Conservation (phyloP, 1,140 invertebrate genomes). For the Thaumatotibia leucotreta region DNA sequence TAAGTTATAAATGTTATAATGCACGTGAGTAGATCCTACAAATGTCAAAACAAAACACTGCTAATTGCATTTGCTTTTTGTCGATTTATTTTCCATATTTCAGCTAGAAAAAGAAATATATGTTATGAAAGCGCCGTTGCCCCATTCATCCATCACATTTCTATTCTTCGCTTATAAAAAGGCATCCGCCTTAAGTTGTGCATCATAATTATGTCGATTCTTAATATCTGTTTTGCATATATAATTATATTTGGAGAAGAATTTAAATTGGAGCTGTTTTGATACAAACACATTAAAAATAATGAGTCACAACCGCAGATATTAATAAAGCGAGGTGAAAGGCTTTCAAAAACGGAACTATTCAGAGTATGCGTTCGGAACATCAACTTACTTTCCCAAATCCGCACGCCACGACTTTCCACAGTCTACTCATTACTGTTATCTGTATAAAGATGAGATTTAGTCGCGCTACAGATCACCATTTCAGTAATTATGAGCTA, state of each 20-base stretch:
- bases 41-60: too few species aligned
- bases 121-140: too few species aligned
- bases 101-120: too few species aligned
- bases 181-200: not conserved
- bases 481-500: slow-evolving; percentile 37
- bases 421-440: slow-evolving; percentile 25
- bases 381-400: slow-evolving; percentile 41
- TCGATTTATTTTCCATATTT: too few species aligned
- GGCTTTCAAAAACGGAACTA: slow-evolving; percentile 28
- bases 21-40: too few species aligned
- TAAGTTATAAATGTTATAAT: too few species aligned
- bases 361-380: slow-evolving; percentile 33
- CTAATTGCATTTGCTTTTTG: too few species aligned
- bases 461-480: slow-evolving; percentile 24
- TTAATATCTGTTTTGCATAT: not conserved
- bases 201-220: not conserved
- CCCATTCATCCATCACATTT: too few species aligned
- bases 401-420: slow-evolving; percentile 30
- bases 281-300: slow-evolving; percentile 10
- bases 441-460: slow-evolving; percentile 36
- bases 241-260: not conserved
- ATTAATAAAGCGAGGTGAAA: slow-evolving; percentile 31
- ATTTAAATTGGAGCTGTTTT: slow-evolving; percentile 4
- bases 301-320: slow-evolving; percentile 9
- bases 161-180: not conserved